Conservation (phyloP, 1,140 invertebrate genomes). For the Platyscapa corneri region DNA sequence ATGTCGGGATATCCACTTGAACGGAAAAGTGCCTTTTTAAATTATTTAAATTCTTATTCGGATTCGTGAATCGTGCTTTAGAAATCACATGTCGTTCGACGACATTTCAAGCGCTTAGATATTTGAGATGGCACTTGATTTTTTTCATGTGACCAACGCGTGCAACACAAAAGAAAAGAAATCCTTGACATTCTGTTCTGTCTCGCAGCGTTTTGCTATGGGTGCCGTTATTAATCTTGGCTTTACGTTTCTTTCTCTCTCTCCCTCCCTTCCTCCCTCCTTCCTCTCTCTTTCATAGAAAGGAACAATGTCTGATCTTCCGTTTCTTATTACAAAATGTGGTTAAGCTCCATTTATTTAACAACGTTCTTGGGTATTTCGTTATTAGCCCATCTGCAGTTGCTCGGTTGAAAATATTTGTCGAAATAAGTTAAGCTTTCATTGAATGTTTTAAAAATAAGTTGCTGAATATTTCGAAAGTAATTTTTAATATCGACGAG, state of each 20-base stretch:
- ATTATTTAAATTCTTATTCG: background rate
- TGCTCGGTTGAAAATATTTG: background rate
- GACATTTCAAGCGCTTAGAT: slow-evolving; percentile 41
- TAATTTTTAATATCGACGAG: slow-evolving; percentile 1
- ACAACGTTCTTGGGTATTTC: background rate
- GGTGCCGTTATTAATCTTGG: slow-evolving; percentile 11
- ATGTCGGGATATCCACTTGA: background rate
- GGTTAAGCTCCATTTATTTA: background rate
- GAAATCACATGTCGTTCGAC: slow-evolving; percentile 26
- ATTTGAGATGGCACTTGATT: slow-evolving; percentile 43
- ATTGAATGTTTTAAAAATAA: background rate
- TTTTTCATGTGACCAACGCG: slow-evolving; percentile 53
- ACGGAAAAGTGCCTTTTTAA: background rate
- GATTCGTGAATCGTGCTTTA: background rate
- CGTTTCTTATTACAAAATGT: background rate
- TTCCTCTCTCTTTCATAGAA: background rate
- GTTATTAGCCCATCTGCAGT: background rate
- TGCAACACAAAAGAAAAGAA: slow-evolving; percentile 37
- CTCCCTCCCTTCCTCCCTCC: background rate
- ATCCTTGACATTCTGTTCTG: slow-evolving; percentile 45
- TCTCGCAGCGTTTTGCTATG: background rate
- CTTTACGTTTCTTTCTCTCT: background rate
- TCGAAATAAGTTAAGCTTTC: background rate
- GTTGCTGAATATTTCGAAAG: background rate
- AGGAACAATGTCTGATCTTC: background rate